Evolutionary conservation across 2,888 invertebrate species (phyloP).

Genomic region (Lymantria monacha): DNA sequence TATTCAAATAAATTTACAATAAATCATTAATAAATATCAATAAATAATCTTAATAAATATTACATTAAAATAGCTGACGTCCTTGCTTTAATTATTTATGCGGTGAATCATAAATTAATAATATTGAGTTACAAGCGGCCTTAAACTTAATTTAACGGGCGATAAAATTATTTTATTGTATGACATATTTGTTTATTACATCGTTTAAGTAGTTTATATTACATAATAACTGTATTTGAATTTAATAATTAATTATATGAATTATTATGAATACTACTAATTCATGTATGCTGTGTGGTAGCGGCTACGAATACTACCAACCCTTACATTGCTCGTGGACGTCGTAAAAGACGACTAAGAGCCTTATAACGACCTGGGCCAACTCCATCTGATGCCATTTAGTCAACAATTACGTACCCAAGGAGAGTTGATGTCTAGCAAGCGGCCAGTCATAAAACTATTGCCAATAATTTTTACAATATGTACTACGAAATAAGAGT

Average conservation of each 20-base stretch:
- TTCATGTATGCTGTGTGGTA: no score
- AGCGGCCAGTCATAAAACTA: no score
- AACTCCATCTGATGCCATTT: no score
- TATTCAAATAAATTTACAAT: background rate
- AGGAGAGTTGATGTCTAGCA: no score
- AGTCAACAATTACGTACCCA: no score
- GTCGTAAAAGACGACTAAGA: no score
- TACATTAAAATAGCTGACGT: background rate
- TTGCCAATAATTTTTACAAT: no score
- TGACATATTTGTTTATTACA: background rate
- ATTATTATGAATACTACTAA: background rate
- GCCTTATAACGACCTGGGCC: no score
- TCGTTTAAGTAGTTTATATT: background rate
- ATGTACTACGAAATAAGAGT: no score
- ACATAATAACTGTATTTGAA: background rate
- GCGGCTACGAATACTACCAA: no score
- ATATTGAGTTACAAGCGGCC: background rate
- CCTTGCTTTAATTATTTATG: slow-evolving; percentile 3
- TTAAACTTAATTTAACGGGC: slow-evolving; percentile 5
- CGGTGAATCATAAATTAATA: slow-evolving; percentile 1
- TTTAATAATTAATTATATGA: background rate
- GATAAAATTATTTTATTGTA: slow-evolving; percentile 3
- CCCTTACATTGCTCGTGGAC: no score
- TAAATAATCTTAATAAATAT: background rate
- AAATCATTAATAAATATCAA: background rate